These are phyloP conservation scores for Microctenopoma steveboyesi DNA, from an alignment of 2,797 vertebrate species.

Conservation along the genomic window DNA sequence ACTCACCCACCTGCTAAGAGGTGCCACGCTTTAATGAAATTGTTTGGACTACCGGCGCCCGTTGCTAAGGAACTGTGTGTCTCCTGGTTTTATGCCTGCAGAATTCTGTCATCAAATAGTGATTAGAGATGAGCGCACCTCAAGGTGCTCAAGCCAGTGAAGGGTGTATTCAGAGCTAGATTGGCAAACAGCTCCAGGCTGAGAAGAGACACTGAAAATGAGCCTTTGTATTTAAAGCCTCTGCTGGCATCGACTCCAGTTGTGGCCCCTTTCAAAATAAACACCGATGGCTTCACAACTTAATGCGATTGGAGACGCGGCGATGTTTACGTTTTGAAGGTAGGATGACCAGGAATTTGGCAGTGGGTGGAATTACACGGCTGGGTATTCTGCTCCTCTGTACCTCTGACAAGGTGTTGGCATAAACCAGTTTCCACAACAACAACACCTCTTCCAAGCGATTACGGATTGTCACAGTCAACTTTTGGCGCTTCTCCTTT, in stretches of 20 bases:
- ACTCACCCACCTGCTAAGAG: constrained; percentile 99
- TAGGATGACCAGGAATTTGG: constrained; percentile 56
- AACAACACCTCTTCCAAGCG: constrained; percentile 59
- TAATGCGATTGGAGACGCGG: constrained; percentile 75
- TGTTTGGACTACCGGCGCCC: constrained; percentile 95
- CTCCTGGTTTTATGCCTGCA: constrained; percentile 89
- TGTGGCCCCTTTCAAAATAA: constrained; percentile 57
- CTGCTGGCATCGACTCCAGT: constrained; percentile 52
- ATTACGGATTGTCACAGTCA: constrained; percentile 65
- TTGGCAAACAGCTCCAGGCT: constrained; percentile 87
- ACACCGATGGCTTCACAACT: constrained; percentile 64
- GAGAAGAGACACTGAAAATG: constrained; percentile 42
- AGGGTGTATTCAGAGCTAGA: constrained; percentile 89
- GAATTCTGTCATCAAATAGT: constrained; percentile 99
- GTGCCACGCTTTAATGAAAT: constrained; percentile 99
- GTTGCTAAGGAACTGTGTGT: constrained; percentile 99
- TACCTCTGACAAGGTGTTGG: constrained; percentile 70
- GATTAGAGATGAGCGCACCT: constrained; percentile 98
- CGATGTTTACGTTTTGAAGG: constrained; percentile 68
- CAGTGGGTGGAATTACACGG: constrained; percentile 59
- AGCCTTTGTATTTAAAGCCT: constrained; percentile 68
- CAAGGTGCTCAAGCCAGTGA: constrained; percentile 90
- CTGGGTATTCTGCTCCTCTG: constrained; percentile 48
- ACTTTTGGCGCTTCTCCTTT: constrained; percentile 57
- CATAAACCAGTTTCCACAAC: constrained; percentile 56